phyloP scores from a whole-genome alignment of 1,140 invertebrate genomes.

The Macrobrachium nipponense region DNA sequence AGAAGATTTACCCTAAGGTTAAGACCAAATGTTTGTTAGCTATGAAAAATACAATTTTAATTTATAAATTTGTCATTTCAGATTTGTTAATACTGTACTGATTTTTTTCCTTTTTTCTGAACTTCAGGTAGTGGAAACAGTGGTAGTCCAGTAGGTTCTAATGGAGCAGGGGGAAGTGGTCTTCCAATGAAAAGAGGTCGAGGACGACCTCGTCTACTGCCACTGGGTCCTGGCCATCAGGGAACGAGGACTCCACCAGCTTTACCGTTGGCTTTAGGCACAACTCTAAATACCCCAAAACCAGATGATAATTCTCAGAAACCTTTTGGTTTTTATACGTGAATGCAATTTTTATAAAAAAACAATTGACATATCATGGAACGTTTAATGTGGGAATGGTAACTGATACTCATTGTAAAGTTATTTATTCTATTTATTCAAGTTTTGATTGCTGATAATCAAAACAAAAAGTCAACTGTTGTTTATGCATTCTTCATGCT shows the following conservation, averaged over 20 bases:
- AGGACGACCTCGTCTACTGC: conserved; percentile 80
- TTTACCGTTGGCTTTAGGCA: conserved; percentile 56
- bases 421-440: no score
- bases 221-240: conserved; percentile 75
- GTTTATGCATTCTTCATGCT: no score
- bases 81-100: no score
- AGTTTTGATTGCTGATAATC: no score
- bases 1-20: no score
- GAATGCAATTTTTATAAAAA: neutral
- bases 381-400: neutral
- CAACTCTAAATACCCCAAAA: conserved; percentile 46
- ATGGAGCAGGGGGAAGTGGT: neutral
- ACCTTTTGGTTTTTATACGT: conserved; percentile 51
- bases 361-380: neutral
- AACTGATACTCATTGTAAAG: neutral
- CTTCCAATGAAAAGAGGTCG: conserved; percentile 74
- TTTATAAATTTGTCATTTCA: no score
- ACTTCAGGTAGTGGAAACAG: no score
- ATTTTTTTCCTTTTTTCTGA: no score
- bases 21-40: no score
- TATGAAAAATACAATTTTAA: no score
- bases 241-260: conserved; percentile 69
- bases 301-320: conserved; percentile 42
- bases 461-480: no score
- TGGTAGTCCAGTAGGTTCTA: conserved; percentile 6